These are phyloP conservation scores for Synergus itoensis DNA, from an alignment of 2,888 invertebrate genomes.

Conservation along the genomic window DNA sequence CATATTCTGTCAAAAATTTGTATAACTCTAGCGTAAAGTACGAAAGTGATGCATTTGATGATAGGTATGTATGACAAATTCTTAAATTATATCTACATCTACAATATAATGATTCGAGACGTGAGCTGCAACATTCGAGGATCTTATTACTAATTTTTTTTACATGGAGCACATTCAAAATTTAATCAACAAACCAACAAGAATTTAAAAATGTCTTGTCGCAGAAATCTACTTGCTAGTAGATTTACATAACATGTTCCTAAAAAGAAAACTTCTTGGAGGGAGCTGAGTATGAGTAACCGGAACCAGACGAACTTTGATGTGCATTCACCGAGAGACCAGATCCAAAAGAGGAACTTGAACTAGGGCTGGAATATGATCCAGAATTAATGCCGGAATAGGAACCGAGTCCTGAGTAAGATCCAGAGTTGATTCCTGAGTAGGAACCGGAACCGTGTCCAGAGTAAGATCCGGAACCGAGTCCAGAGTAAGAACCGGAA, in stretches of 20 bases:
- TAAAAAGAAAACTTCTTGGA: conserved; percentile 11
- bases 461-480: neutral
- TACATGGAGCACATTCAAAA: too few species aligned
- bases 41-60: neutral
- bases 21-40: neutral
- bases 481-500: neutral
- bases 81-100: neutral
- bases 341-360: neutral
- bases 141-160: neutral
- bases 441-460: neutral
- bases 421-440: neutral
- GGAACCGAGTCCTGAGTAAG: neutral
- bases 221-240: neutral
- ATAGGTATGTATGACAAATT: neutral
- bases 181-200: too few species aligned
- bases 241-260: neutral
- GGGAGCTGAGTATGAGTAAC: conserved; percentile 13
- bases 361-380: neutral
- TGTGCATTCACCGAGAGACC: neutral
- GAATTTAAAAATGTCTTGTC: neutral
- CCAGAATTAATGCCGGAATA: neutral
- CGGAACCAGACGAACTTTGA: neutral
- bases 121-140: neutral
- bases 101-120: neutral
- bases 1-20: too few species aligned